These are phyloP conservation scores for Kryptolebias marmoratus DNA, from an alignment of 2,113 vertebrate species.

Conservation along the genomic window DNA sequence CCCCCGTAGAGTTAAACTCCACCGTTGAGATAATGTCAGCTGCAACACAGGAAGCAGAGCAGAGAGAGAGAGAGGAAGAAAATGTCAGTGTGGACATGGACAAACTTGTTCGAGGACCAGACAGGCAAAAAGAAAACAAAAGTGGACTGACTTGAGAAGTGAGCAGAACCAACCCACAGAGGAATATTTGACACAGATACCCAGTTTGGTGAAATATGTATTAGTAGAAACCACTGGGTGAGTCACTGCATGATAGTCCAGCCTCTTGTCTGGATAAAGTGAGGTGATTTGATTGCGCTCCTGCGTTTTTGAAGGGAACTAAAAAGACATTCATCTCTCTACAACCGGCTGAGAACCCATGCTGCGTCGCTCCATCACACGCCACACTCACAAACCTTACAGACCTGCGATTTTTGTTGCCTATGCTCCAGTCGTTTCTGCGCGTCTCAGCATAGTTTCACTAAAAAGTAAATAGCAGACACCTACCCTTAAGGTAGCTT, in stretches of 20 bases:
- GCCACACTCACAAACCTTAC: conserved; percentile 8
- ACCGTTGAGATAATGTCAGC: conserved; percentile 99
- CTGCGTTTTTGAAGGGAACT: conserved; percentile 29
- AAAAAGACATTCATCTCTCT: conserved; percentile 34
- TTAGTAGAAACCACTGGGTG: conserved; percentile 43
- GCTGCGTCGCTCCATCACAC: conserved; percentile 39
- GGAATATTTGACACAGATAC: conserved; percentile 42
- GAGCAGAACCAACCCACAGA: conserved; percentile 38
- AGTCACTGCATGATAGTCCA: conserved; percentile 55
- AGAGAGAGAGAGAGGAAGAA: conserved; percentile 28
- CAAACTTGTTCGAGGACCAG: conserved; percentile 47
- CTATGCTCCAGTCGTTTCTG: neutral
- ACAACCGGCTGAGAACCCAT: conserved; percentile 21
- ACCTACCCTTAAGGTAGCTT: conserved; percentile 59
- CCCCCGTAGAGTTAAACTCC: conserved; percentile 99
- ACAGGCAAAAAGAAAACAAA: conserved; percentile 33
- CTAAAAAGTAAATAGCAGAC: conserved; percentile 56
- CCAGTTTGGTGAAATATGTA: conserved; percentile 59
- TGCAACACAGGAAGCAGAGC: conserved; percentile 82
- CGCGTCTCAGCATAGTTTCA: conserved; percentile 18
- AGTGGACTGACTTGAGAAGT: conserved; percentile 28
- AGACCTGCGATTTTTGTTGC: neutral
- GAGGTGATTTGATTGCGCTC: conserved; percentile 47
- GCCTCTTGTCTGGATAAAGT: conserved; percentile 37
- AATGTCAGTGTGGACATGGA: conserved; percentile 60